Percentiles rank a stretch among this genome's conserved stretches.
These are phyloP conservation scores for Nemurella pictetii DNA, from an alignment of 2,888 invertebrate genomes.

Conservation along the genomic window DNA sequence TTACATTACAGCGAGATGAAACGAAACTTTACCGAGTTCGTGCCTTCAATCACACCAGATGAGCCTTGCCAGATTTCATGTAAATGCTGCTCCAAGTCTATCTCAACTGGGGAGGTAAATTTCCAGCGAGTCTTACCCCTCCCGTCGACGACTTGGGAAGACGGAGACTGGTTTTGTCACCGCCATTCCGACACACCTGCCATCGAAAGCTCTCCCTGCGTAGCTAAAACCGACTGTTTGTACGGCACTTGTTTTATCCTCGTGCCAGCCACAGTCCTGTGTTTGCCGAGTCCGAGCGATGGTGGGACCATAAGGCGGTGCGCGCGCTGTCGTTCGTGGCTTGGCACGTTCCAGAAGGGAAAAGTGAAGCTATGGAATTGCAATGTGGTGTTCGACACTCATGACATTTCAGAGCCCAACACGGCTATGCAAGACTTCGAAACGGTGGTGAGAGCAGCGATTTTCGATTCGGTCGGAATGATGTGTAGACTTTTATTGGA, in stretches of 20 bases:
- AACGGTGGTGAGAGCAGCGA: constrained; percentile 56
- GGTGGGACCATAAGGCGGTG: constrained; percentile 54
- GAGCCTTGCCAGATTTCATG: constrained; percentile 44
- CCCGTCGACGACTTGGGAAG: constrained; percentile 62
- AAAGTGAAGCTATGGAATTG: constrained; percentile 61
- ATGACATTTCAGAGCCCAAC: constrained; percentile 43
- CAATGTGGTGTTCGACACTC: constrained; percentile 54
- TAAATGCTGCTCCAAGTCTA: constrained; percentile 51
- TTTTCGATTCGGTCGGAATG: constrained; percentile 58
- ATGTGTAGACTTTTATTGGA: constrained; percentile 61
- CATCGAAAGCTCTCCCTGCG: constrained; percentile 47
- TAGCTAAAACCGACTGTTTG: constrained; percentile 57
- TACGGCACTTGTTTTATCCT: constrained; percentile 62
- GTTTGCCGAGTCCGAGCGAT: constrained; percentile 51
- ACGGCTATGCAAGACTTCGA: constrained; percentile 56
- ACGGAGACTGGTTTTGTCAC: constrained; percentile 70
- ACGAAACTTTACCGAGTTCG: neutral
- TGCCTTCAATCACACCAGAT: constrained; percentile 39
- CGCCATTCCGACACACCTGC: constrained; percentile 50
- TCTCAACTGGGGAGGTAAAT: constrained; percentile 48
- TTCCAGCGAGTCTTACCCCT: constrained; percentile 65
- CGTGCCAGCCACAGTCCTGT: constrained; percentile 50
- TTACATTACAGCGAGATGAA: constrained; percentile 36
- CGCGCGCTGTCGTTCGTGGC: constrained; percentile 61
- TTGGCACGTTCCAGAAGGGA: constrained; percentile 55